Evolutionary conservation across 2,888 invertebrate genomes (phyloP), one percentile per base, ranked within the genome.

Genomic region (Apamea monoglypha): DNA sequence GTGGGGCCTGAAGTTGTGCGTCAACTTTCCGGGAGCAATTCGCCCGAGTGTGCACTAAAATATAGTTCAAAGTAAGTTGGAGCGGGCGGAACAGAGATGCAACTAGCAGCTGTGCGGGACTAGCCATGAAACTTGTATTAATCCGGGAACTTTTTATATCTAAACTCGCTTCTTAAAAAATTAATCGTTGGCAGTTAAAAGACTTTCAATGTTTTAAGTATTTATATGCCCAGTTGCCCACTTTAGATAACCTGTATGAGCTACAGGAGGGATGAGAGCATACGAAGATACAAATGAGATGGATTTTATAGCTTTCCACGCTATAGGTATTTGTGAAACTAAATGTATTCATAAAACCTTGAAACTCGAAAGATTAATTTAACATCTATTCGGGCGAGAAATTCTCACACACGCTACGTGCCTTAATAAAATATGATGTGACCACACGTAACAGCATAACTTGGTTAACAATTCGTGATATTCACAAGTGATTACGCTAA

Each of bases 51-150:
- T 91, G 92, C 92, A 90, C 91, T 93, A 92, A 94, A 94, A 94
- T 95, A 94, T 95, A 95, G 95, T 94, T 94, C 94, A 94, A 94
- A 94, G 92, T 94, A 92, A 93, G 91, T 92, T 91, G 86, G 82
- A 88, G 88, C 85, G 88, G 76, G 89, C 86, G 89, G 90, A 91
- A 90, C 91, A 89, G 88, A 89, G 91, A 90, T 88, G 91, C 89
- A 90, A 83, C 89, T 84, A 87, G 83, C 90, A 89, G 88, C 89
- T 91, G 91, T 86, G 90, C 84, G 85, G 81, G 87, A 90, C 86
- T 90, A 88, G 84, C 88, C 88, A 90, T 91, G 89, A 84, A 91
- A 89, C 88, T 91, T 91, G 88, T 90, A 88, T 91, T 90, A 90
- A 90, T 89, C 86, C 82, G 74, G 76, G 82, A 90, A 90, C 88